Evolutionary conservation across 1,140 invertebrate genomes (phyloP).

Genomic region (Tribolium madens): DNA sequence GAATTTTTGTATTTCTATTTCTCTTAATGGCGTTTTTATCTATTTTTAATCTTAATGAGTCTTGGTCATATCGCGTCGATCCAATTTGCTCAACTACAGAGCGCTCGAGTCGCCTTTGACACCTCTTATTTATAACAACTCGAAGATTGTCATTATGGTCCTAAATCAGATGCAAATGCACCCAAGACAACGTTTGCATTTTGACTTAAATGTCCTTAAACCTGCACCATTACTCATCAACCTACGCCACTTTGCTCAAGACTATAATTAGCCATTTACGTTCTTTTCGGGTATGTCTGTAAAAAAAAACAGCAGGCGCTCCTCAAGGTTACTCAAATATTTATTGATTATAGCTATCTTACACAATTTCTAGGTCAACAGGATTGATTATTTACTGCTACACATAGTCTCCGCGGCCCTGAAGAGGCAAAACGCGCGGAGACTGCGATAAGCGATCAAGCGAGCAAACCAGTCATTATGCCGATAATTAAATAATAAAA

Average conservation of each 20-base stretch:
- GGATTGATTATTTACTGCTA: constrained; percentile 39
- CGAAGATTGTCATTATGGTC: constrained; percentile 27
- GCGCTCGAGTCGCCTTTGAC: constrained; percentile 12
- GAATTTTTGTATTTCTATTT: no score
- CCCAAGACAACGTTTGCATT: background rate
- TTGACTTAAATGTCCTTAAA: constrained; percentile 19
- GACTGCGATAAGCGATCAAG: constrained; percentile 38
- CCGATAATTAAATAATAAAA: constrained; percentile 22
- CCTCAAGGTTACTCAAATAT: constrained; percentile 43
- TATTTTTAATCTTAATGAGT: no score
- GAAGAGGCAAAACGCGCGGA: constrained; percentile 22
- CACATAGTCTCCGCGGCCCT: constrained; percentile 25
- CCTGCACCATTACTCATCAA: constrained; percentile 6
- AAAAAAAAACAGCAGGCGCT: constrained; percentile 19
- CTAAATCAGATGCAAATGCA: constrained; percentile 43
- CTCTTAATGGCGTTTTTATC: no score
- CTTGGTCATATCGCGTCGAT: no score
- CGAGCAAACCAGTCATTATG: constrained; percentile 16
- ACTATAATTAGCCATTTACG: constrained; percentile 23
- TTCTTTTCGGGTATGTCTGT: background rate
- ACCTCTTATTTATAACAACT: constrained; percentile 2
- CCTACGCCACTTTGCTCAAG: constrained; percentile 17
- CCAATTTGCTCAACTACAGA: background rate
- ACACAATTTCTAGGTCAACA: constrained; percentile 45
- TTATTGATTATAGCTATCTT: constrained; percentile 44